Base-by-base conservation (phyloP, 1,140 invertebrate genomes). In the Lepidotrigona ventralis region DNA sequence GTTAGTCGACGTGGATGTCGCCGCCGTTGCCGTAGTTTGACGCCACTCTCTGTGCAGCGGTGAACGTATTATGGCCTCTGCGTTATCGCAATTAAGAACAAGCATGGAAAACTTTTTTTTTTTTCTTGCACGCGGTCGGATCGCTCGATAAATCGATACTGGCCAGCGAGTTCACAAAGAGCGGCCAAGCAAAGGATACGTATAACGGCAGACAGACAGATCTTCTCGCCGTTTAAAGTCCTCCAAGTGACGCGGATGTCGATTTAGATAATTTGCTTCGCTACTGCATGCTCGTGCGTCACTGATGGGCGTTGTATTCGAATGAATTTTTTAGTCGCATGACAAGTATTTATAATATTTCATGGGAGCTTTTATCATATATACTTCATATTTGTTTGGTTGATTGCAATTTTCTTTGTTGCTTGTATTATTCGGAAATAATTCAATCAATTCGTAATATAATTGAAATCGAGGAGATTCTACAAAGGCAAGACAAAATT, bases 361-460 rank as follows among this genome's bases (percentile, higher is more conserved):
- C 0, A 19, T 29, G 15, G 1, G 1, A 64, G 26, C 26, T 19
- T 64, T 56, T 56, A 46, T 46, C 39, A 46, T 46, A 46, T 46
- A 39, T 39, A 39, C 39, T 46, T 46, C 8, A 6, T 46, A 46
- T 46, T 12, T 11, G 23, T 14, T n/a, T 3, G 1, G 12, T 5
- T 2, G 0, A 14, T n/a, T n/a, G 0, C 2, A 14, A 60, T n/a
- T 12, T 1, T 11, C 4, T n/a, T n/a, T 12, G 0, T n/a, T n/a
- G 9, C n/a, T 60, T n/a, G 12, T 0, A 14, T 14, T 23, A 12
- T 9, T 19, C 19, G 9, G 21, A 23, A 11, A n/a, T n/a, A n/a
- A n/a, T n/a, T n/a, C n/a, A n/a, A n/a, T n/a, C n/a, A n/a, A 23
- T 2, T 2, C 6, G 0, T 3, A 23, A 56, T 56, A 21, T 21